Base-by-base conservation (phyloP, 2,888 invertebrate species). In the Meiosimyza decipiens region DNA sequence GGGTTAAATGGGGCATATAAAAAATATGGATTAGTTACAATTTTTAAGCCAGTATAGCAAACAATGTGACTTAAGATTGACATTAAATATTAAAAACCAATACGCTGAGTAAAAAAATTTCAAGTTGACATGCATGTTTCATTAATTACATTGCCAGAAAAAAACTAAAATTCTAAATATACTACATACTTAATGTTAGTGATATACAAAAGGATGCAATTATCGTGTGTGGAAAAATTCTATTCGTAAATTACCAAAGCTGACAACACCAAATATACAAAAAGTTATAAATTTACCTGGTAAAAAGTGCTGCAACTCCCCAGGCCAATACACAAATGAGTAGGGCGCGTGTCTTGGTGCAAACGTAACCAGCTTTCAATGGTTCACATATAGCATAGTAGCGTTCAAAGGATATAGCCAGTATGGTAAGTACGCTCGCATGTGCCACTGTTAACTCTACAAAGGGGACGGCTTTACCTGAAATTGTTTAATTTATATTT, bases 321-420 rank as follows among this genome's bases (percentile, higher is more conserved):
- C 96, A 96, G 49, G 95, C 95, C 72, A 94, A 86, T 0, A 94
- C 89, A 83, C 95, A 95, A 80, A 96, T 94, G 75, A 94, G 89
- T 22, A 94, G 91, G 0, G 95, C 95, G 71, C 95, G 89, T 12
- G 95, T 91, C 87, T 95, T 95, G 50, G 95, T 96, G 86, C 95
- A 96, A 68, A 95, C 94, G 87, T 95, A 95, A 74, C 95, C 95
- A 6, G 95, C 96, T 80, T 94, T 92, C 70, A 97, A 89, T 0
- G 97, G 97, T 84, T 96, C 94, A 87, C 97, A 97, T 84, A 97
- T 96, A 77, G 97, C 97, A 88, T 94, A 93, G 88, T 94, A 95
- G 72, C 94, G 90, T 87, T 97, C 97, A 86, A 97, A 95, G 83
- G 95, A 95, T 87, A 97, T 97, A 73, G 96, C 97, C 82, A 97